Evolutionary conservation across 2,797 vertebrate genomes (phyloP), one percentile per base, ranked within the genome.

Genomic region (Adelosebastes latens): DNA sequence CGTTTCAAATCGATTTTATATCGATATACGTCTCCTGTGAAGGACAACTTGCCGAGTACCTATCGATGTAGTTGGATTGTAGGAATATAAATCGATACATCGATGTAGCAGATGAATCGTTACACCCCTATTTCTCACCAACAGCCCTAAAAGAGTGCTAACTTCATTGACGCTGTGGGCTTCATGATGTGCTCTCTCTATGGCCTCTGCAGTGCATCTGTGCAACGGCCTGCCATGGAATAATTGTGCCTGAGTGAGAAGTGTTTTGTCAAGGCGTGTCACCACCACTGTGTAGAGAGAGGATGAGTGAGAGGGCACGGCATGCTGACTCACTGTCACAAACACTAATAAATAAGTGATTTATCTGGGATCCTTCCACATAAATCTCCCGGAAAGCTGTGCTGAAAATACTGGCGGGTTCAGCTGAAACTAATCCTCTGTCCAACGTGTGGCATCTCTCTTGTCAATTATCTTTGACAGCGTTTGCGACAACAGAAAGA

Each of bases 251-350:
- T 63, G 63, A 79, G 66, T 39, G n/a, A 56, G 60, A 77, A 55
- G 52, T n/a, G 72, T 61, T 75, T 34, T 71, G 61, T 39, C 49
- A 77, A 56, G 70, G 25, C n/a, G 13, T 80, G 81, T 49, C 55
- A 29, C 36, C n/a, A 10, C 24, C n/a, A 0, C 20, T 6, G 11
- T 14, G 52, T 53, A 20, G 42, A 72, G 25, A 63, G 68, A 31
- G 39, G 64, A 66, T 58, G 62, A n/a, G 49, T n/a, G 49, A 53
- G 20, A 53, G 49, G 49, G 49, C 49, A 1, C 8, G 6, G 11
- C 72, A n/a, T 76, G 90, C 87, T 92, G 91, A 91, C 80, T 91
- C 90, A 92, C 81, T 59, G 77, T 89, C 88, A 83, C 90, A 86
- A 83, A 83, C 77, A 72, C 81, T 80, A 88, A 89, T 80, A 87